These are phyloP conservation scores for Isaurus tuberculatus DNA, from an alignment of 92 coral and sea anemone genomes.

Conservation along the genomic window DNA sequence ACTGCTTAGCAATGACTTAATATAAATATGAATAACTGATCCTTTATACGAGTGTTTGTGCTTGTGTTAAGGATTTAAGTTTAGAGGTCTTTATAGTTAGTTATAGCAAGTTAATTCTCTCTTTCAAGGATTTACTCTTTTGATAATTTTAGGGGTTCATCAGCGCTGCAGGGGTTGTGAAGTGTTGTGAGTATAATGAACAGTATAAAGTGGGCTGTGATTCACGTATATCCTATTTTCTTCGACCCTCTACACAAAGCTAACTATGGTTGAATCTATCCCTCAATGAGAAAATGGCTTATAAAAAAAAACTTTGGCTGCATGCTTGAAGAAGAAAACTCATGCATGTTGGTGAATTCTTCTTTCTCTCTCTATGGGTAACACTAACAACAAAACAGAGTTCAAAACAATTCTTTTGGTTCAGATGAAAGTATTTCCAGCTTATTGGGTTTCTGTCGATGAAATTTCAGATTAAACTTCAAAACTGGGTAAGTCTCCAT, in stretches of 20 bases:
- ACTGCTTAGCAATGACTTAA: neutral
- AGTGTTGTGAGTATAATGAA: neutral
- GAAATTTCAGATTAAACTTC: too few relatives aligned
- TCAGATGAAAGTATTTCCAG: conserved; percentile 2
- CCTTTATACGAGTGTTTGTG: conserved; percentile 13
- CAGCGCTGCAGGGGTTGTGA: conserved; percentile 21
- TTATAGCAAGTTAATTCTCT: neutral
- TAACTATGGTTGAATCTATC: too few relatives aligned
- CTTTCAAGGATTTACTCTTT: conserved; percentile 3
- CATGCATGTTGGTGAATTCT: too few relatives aligned
- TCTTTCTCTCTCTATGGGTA: too few relatives aligned
- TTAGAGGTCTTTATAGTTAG: conserved; percentile 26
- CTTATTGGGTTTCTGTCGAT: neutral
- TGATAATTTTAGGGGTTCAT: neutral
- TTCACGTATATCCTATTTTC: neutral
- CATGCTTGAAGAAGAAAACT: too few relatives aligned
- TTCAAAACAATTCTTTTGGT: neutral
- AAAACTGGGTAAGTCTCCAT: too few relatives aligned
- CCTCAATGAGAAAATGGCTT: too few relatives aligned
- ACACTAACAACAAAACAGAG: too few relatives aligned
- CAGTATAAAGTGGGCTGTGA: neutral
- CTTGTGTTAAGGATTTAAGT: conserved; percentile 22
- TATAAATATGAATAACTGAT: neutral
- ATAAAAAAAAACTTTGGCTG: too few relatives aligned
- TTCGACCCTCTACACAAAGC: too few relatives aligned